A percentile compares a stretch with the other conserved stretches of the same genome.
These are phyloP conservation scores for Alces alces DNA, from an alignment of 2,113 vertebrate genomes.

Conservation along the genomic window DNA sequence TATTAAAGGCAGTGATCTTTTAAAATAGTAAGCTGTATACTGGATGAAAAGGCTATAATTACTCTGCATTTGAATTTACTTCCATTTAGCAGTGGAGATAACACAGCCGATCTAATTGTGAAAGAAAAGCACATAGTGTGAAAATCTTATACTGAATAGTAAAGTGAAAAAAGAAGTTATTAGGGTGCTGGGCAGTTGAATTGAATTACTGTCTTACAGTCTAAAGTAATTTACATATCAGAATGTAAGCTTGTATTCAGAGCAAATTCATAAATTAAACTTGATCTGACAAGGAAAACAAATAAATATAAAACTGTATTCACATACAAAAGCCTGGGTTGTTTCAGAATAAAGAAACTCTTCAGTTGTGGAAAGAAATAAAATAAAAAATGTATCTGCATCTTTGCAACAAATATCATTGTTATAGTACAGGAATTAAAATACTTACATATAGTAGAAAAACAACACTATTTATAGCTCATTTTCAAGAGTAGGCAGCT, in stretches of 20 bases:
- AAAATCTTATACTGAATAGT: constrained; percentile 34
- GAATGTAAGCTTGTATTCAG: constrained; percentile 25
- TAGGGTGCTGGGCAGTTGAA: constrained; percentile 54
- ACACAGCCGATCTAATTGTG: not conserved
- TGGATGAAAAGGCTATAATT: constrained; percentile 27
- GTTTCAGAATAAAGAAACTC: not conserved
- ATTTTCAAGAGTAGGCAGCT: constrained; percentile 51
- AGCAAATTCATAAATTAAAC: constrained; percentile 48
- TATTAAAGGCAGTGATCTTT: not conserved
- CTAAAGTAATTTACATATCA: constrained; percentile 46
- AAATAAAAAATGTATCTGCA: not conserved
- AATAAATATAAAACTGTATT: constrained; percentile 30
- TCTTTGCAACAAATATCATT: constrained; percentile 42
- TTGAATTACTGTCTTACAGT: constrained; percentile 66
- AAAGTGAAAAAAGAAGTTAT: not conserved
- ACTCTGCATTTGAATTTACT: constrained; percentile 13
- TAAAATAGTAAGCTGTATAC: constrained; percentile 23
- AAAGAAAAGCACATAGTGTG: constrained; percentile 14
- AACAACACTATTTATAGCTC: not conserved
- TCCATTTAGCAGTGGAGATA: not conserved
- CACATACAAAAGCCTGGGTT: not conserved
- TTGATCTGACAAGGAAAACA: constrained; percentile 27
- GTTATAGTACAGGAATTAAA: constrained; percentile 51
- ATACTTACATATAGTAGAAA: constrained; percentile 2
- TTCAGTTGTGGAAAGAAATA: not conserved